Conservation (phyloP, 1,140 invertebrate species). For the Frieseomelitta varia region DNA sequence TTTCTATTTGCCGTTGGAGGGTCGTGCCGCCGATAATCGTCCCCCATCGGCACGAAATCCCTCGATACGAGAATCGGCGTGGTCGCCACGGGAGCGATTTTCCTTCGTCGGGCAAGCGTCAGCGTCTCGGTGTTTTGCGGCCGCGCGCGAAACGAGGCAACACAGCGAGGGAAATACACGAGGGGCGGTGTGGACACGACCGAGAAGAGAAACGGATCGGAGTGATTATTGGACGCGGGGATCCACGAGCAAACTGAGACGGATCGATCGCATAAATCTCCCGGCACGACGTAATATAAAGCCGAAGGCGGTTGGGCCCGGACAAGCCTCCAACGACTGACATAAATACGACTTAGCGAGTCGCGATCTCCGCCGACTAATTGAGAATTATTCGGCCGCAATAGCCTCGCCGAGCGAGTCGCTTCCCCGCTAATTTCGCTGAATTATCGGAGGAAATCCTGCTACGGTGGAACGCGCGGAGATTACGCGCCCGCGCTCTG, state of each 20-base stretch:
- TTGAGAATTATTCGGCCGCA: conserved; percentile 77
- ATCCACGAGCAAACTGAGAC: conserved; percentile 73
- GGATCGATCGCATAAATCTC: conserved; percentile 76
- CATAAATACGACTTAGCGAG: conserved; percentile 77
- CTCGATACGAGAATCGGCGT: conserved; percentile 5
- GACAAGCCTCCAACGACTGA: conserved; percentile 52
- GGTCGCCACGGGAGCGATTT: conserved; percentile 56
- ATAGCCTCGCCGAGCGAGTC: conserved; percentile 51
- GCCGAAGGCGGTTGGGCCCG: conserved; percentile 46
- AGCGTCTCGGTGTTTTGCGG: conserved; percentile 33
- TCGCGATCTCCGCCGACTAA: conserved; percentile 69
- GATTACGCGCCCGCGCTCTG: conserved; percentile 3
- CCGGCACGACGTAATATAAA: conserved; percentile 72
- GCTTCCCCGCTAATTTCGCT: conserved; percentile 56
- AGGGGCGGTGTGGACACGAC: not conserved
- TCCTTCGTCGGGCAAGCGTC: conserved; percentile 38
- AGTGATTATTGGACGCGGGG: conserved; percentile 50
- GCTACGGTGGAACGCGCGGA: conserved; percentile 46
- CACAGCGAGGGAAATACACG: not conserved
- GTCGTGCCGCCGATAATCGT: conserved; percentile 58
- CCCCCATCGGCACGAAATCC: conserved; percentile 39
- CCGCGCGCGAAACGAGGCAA: not conserved
- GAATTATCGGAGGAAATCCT: conserved; percentile 60
- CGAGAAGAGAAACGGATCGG: conserved; percentile 6
- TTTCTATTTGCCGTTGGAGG: conserved; percentile 72